Conservation (phyloP, 2,888 invertebrate genomes). For the Apodemia hepburni region DNA sequence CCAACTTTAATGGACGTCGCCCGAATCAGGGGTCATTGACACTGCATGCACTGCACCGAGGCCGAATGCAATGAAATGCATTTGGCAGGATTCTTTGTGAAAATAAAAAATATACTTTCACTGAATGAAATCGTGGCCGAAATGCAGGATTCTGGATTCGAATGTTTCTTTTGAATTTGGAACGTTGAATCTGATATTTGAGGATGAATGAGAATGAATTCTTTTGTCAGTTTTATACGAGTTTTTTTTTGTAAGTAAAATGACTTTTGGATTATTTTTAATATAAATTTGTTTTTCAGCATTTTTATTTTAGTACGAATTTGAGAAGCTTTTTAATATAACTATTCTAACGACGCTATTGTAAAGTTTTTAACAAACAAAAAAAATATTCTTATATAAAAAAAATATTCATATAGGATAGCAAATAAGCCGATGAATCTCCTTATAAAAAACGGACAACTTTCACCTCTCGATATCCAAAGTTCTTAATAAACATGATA, state of each 20-base stretch:
- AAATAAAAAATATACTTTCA: slow-evolving; percentile 55
- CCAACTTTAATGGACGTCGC: slow-evolving; percentile 62
- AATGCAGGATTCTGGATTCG: slow-evolving; percentile 22
- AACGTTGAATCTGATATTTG: slow-evolving; percentile 17
- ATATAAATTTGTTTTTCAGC: background rate
- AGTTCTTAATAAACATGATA: too few relatives aligned
- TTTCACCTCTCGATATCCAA: too few relatives aligned
- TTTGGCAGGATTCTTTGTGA: slow-evolving; percentile 62
- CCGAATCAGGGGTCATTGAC: slow-evolving; percentile 70
- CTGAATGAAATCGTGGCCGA: slow-evolving; percentile 45
- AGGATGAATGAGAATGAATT: background rate
- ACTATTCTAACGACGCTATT: too few relatives aligned
- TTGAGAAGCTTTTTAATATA: too few relatives aligned
- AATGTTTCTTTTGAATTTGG: slow-evolving; percentile 23
- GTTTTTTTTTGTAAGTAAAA: background rate
- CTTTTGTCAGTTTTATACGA: background rate
- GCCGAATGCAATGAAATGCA: slow-evolving; percentile 58
- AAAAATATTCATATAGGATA: too few relatives aligned
- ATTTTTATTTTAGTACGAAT: too few relatives aligned
- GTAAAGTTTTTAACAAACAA: too few relatives aligned
- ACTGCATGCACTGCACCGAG: slow-evolving; percentile 49
- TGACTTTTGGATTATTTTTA: background rate
- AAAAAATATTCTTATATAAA: too few relatives aligned
- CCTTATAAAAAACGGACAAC: too few relatives aligned
- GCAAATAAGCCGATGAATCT: too few relatives aligned